Base-by-base conservation (phyloP, 2,888 invertebrate genomes). In the Xylota sylvarum region DNA sequence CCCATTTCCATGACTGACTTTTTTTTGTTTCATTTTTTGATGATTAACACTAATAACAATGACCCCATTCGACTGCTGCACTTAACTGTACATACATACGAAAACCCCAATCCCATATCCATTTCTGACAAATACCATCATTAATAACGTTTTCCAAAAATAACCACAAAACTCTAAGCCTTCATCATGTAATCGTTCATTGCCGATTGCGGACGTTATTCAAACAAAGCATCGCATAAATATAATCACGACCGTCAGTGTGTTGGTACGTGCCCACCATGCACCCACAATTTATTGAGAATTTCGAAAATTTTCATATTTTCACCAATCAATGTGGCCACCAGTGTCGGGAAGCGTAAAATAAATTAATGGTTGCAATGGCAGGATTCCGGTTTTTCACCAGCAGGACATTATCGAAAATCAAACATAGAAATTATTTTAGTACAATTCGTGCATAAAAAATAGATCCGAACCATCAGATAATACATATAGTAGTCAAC, bases 341-440 rank as follows among this genome's bases (percentile, higher is more conserved):
- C 23, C 7, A 52, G 27, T 12, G 27, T 37, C 6, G 40, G n/a
- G 4, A 12, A 58, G 48, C 32, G 30, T 19, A 58, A 67, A 58
- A 76, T 76, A 76, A 76, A 76, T 76, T 56, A 76, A 43, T 58
- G 55, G 46, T 46, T 48, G 52, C 74, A 37, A 27, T 64, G 64
- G 43, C 55, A 10, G 64, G 17, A 64, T 46, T 55, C 14, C 14
- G 48, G 65, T 48, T 52, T 55, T 55, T 55, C 74, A 46, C 10
- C 35, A 56, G 65, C 35, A 56, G 65, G 56, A 76, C 64, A 55
- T 74, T 76, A 65, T 65, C 76, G 46, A 27, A 55, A 56, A 67
- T 67, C 77, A 50, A 67, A 67, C 48, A 60, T 48, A 60, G 69
- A 60, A 67, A 77, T 77, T 69, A 60, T 58, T 58, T 40, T 32